Evolutionary conservation across 2,113 vertebrate genomes (phyloP).

Genomic region (Crotalus horridus): DNA sequence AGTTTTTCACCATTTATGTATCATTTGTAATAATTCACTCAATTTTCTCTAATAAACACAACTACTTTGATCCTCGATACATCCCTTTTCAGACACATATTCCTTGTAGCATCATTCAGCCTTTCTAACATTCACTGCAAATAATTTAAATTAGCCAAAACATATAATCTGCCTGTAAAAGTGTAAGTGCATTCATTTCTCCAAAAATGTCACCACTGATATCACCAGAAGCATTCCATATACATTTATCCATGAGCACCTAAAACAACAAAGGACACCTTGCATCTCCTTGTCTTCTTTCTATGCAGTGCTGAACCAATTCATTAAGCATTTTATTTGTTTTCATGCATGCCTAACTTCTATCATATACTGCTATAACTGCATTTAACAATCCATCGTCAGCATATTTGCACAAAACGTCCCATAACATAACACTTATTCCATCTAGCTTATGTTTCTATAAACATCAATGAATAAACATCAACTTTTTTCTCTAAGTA

Average conservation of each 20-base stretch:
- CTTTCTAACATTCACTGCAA: not conserved
- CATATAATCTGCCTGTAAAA: not conserved
- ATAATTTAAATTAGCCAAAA: not conserved
- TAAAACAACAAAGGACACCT: not conserved
- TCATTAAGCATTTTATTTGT: not conserved
- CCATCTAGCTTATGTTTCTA: not conserved
- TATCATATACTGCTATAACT: not conserved
- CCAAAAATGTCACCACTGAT: not conserved
- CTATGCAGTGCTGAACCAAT: not conserved
- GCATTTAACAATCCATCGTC: not conserved
- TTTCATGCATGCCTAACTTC: not conserved
- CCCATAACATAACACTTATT: not conserved
- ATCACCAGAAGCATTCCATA: not conserved
- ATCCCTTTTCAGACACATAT: not conserved
- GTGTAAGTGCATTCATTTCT: not conserved
- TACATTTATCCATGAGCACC: not conserved
- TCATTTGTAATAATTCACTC: not conserved
- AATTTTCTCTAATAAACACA: not conserved
- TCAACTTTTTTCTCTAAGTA: not conserved
- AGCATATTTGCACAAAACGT: not conserved
- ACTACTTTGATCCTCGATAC: no score
- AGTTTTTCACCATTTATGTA: not conserved
- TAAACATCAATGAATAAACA: not conserved
- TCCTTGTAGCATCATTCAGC: not conserved
- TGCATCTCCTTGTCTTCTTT: not conserved